phyloP scores from a whole-genome alignment of 2,113 vertebrate genomes.

The Xerus inauris region DNA sequence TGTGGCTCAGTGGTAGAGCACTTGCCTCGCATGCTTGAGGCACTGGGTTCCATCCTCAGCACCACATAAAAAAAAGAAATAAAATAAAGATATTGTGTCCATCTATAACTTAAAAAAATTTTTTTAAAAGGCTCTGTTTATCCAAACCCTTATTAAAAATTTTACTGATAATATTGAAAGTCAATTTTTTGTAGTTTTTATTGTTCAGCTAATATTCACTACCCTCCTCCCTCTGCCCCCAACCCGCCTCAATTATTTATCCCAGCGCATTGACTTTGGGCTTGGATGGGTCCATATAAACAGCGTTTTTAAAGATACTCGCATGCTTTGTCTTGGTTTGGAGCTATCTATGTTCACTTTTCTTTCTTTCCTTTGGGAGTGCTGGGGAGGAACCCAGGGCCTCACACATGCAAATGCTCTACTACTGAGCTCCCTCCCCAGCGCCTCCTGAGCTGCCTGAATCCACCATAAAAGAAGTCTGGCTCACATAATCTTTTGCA shows the following conservation, averaged over 20 bases:
- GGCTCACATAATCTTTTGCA: not conserved
- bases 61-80: too few relatives aligned
- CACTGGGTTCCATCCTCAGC: too few relatives aligned
- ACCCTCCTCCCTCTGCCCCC: not conserved
- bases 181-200: not conserved
- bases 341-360: not conserved
- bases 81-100: too few relatives aligned
- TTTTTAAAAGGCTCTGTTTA: too few relatives aligned
- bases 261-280: not conserved
- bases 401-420: not conserved
- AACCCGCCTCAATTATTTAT: not conserved
- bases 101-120: too few relatives aligned
- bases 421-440: not conserved
- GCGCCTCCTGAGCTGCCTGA: not conserved
- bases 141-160: not conserved
- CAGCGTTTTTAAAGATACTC: not conserved
- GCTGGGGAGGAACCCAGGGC: not conserved
- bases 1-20: too few relatives aligned
- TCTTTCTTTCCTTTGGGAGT: not conserved
- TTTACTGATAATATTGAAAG: conserved; percentile 26
- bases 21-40: too few relatives aligned
- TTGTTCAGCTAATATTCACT: not conserved
- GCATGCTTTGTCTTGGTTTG: not conserved
- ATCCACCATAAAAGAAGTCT: not conserved
- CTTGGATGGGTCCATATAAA: not conserved